Percentiles rank a stretch among this genome's conserved stretches.
Evolutionary conservation across 2,113 vertebrate species (phyloP).

Genomic region (Prochilodus magdalenae): DNA sequence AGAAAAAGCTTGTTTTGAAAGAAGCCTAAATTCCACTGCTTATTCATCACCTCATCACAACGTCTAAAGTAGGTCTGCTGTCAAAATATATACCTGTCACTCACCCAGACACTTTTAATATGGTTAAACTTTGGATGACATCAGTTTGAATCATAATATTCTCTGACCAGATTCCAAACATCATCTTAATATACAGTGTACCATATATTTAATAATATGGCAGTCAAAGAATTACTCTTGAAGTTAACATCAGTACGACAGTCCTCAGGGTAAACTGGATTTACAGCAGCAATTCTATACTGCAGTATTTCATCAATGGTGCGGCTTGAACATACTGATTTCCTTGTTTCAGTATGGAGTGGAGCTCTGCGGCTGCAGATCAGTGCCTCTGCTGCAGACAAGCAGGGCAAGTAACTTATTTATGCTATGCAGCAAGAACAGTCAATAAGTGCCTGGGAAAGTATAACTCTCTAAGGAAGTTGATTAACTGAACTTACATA

Average conservation of each 20-base stretch:
- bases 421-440: conserved; percentile 19
- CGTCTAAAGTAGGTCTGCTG: conserved; percentile 11
- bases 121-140: not conserved
- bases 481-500: conserved; percentile 26
- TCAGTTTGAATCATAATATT: not conserved
- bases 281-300: not conserved
- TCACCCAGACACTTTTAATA: conserved; percentile 50
- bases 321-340: not conserved
- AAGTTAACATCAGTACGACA: not conserved
- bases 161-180: not conserved
- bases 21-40: conserved; percentile 32
- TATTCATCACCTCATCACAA: conserved; percentile 26
- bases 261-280: not conserved
- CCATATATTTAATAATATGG: not conserved
- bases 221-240: not conserved
- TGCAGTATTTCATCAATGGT: not conserved
- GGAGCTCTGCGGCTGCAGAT: not conserved
- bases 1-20: conserved; percentile 38
- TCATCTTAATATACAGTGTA: not conserved
- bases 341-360: conserved; percentile 4
- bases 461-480: conserved; percentile 20
- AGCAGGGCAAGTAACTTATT: conserved; percentile 2
- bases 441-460: conserved; percentile 13
- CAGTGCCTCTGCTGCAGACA: not conserved
- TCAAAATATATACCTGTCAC: conserved; percentile 59